Evolutionary conservation across 2,113 vertebrate species (phyloP), one percentile per base, ranked within the genome.

Genomic region (Brienomyrus longianalis): DNA sequence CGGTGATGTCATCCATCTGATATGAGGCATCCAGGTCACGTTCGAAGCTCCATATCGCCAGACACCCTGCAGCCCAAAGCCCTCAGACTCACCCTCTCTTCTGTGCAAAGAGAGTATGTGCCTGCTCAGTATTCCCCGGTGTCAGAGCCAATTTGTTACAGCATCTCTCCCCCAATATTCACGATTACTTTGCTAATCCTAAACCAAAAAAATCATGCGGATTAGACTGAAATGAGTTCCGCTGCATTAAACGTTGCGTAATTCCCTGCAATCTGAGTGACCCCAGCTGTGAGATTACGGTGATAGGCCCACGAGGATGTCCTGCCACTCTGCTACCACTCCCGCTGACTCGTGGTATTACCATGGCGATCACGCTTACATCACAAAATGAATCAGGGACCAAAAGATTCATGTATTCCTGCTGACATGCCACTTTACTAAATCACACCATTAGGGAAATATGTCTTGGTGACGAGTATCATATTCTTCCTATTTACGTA

Each of bases 181-280:
- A 80, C 15, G 48, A 89, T 87, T 80, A 59, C 62, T 91, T 89
- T 62, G 90, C 56, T 89, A 91, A 91, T 89, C 90, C 85, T 39
- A 47, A 83, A 47, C 86, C 62, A 90, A 90, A 84, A 92, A 91
- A 89, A 91, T 89, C 86, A 89, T 35, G 52, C 19, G 88, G 92
- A 91, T 91, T 91, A 92, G 45, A 86, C 74, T 31, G 35, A 90
- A 88, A 88, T 90, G 77, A 90, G 88, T 90, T 91, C 87, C 45
- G 9, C 50, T 88, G 59, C 50, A 48, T 59, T 86, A 89, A 50
- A 86, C 59, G 85, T 88, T 88, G 62, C 27, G 51, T 87, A 88
- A 91, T 90, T 89, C 89, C 11, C 77, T 91, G 70, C 90, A 90
- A 89, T 91, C 91, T 77, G 90, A 84, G 43, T 77, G 51, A 88